Conservation (phyloP, 1,140 invertebrate genomes). For the Drosophila grimshawi region DNA sequence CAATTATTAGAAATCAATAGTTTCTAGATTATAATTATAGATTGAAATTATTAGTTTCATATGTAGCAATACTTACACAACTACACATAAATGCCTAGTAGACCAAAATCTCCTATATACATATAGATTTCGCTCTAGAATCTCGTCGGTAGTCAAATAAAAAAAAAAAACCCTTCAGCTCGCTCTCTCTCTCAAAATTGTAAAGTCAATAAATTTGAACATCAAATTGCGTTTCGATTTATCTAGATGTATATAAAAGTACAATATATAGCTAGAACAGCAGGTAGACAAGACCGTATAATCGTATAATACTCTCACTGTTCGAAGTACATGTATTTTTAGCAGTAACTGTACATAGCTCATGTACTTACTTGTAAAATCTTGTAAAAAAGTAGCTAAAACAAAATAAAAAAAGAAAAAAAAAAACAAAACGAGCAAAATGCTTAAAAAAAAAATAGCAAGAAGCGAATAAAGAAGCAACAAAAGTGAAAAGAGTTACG, state of each 20-base stretch:
- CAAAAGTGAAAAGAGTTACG: slow-evolving; percentile 82
- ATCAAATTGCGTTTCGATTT: slow-evolving; percentile 34
- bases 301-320: neutral
- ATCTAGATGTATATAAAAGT: slow-evolving; percentile 24
- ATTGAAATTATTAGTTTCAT: slow-evolving; percentile 8
- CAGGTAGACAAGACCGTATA: slow-evolving; percentile 3
- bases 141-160: neutral
- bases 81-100: slow-evolving; percentile 5
- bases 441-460: slow-evolving; percentile 28
- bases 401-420: slow-evolving; percentile 23
- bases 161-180: slow-evolving; percentile 7
- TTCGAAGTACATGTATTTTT: slow-evolving; percentile 35
- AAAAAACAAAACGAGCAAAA: slow-evolving; percentile 55
- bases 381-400: slow-evolving; percentile 7
- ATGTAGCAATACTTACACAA: neutral
- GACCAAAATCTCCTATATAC: neutral
- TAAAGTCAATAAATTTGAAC: slow-evolving; percentile 22
- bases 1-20: slow-evolving; percentile 7
- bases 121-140: slow-evolving; percentile 27
- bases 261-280: slow-evolving; percentile 6
- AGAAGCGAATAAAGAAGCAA: slow-evolving; percentile 38
- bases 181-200: slow-evolving; percentile 31
- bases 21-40: slow-evolving; percentile 3
- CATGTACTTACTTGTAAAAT: slow-evolving; percentile 27
- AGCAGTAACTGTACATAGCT: slow-evolving; percentile 50